A percentile compares a stretch with the other conserved stretches of the same genome.
These are phyloP conservation scores for Sebastes ruberrimus DNA, from an alignment of 2,797 vertebrate species.

Conservation along the genomic window DNA sequence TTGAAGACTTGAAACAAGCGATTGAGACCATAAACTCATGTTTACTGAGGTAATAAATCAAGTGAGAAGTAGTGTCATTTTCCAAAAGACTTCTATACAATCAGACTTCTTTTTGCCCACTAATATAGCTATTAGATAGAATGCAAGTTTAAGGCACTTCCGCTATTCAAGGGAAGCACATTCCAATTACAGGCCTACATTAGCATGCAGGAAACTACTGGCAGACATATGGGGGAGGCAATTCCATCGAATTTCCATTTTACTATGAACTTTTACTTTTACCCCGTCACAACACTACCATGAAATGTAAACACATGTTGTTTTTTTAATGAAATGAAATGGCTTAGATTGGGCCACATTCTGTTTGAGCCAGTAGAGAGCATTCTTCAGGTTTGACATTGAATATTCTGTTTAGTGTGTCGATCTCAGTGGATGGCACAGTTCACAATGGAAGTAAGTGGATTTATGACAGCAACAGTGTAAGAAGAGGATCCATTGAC, in stretches of 20 bases:
- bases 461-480: constrained; percentile 22
- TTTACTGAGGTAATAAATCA: too few species aligned
- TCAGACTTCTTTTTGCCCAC: too few species aligned
- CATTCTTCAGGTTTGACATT: not conserved
- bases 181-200: not conserved
- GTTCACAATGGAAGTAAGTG: constrained; percentile 9
- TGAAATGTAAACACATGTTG: too few species aligned
- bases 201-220: constrained; percentile 7
- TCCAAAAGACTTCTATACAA: too few species aligned
- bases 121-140: too few species aligned
- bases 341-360: not conserved
- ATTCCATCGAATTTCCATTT: constrained; percentile 2
- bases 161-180: not conserved
- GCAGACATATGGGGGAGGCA: constrained; percentile 3
- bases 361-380: not conserved
- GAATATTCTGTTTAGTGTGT: not conserved
- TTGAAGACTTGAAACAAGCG: too few species aligned
- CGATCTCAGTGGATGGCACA: not conserved
- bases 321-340: too few species aligned
- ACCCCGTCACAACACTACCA: too few species aligned
- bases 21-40: too few species aligned
- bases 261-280: not conserved
- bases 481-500: constrained; percentile 25
- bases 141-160: too few species aligned
- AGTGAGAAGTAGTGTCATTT: too few species aligned